Evolutionary conservation across 2,888 invertebrate species (phyloP).

Genomic region (Watsonalla cultraria): DNA sequence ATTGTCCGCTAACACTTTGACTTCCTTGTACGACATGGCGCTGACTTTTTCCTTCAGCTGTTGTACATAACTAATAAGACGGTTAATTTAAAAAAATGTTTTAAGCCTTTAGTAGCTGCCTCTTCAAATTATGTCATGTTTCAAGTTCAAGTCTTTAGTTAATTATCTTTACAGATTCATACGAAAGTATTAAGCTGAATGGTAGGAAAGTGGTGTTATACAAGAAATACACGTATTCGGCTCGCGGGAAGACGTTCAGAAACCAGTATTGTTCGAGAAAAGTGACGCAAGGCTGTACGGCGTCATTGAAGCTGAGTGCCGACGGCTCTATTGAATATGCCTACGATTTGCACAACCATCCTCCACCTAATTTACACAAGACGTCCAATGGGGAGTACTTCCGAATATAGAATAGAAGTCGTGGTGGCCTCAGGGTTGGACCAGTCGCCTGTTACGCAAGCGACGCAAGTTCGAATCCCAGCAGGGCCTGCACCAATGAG

Average conservation of each 20-base stretch:
- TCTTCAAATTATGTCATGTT: neutral
- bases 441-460: too few species aligned
- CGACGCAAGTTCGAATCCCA: too few species aligned
- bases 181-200: conserved; percentile 5
- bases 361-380: conserved; percentile 7
- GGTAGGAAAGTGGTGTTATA: conserved; percentile 7
- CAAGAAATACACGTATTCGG: conserved; percentile 9
- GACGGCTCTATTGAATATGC: neutral
- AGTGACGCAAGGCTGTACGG: neutral
- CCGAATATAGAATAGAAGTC: neutral
- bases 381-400: neutral
- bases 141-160: neutral
- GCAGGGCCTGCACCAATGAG: too few species aligned
- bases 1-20: too few species aligned
- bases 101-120: too few species aligned
- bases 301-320: neutral
- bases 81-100: too few species aligned
- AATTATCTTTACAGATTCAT: neutral
- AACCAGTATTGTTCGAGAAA: conserved; percentile 1
- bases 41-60: too few species aligned
- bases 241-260: neutral
- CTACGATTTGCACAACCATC: conserved; percentile 12
- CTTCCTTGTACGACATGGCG: too few species aligned
- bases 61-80: too few species aligned
- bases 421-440: too few species aligned